Percentiles rank a stretch among this genome's conserved stretches.
Evolutionary conservation across 2,113 vertebrate genomes (phyloP).

Genomic region (Larimichthys polyactis): DNA sequence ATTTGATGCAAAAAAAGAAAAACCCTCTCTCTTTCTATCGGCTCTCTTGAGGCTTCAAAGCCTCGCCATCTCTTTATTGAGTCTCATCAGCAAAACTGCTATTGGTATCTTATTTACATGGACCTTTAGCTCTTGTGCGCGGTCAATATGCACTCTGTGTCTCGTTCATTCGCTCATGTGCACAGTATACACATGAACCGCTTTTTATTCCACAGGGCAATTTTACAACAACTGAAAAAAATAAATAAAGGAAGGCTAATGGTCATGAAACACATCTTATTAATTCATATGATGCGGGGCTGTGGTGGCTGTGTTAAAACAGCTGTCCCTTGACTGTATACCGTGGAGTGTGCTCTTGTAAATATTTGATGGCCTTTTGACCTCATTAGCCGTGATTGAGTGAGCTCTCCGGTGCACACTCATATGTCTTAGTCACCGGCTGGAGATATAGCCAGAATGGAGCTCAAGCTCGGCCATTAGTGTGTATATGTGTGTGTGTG

Average conservation of each 20-base stretch:
- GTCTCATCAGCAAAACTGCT: conserved; percentile 64
- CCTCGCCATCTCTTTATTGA: conserved; percentile 60
- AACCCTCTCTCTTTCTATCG: conserved; percentile 44
- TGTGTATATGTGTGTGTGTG: conserved; percentile 60
- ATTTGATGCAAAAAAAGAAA: conserved; percentile 44
- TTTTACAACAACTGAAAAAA: conserved; percentile 28
- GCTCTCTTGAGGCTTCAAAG: conserved; percentile 70
- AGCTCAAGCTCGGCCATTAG: conserved; percentile 60
- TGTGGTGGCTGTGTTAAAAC: conserved; percentile 44
- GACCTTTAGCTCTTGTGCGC: conserved; percentile 59
- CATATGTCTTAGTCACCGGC: conserved; percentile 75
- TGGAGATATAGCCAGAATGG: conserved; percentile 49
- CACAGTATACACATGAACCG: not conserved
- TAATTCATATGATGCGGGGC: conserved; percentile 55
- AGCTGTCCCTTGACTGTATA: conserved; percentile 62
- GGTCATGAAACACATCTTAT: conserved; percentile 61
- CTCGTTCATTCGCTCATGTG: conserved; percentile 20
- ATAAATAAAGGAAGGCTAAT: conserved; percentile 33
- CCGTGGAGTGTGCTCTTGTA: conserved; percentile 68
- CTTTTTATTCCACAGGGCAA: conserved; percentile 54
- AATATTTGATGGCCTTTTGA: conserved; percentile 83
- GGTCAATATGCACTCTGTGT: conserved; percentile 47
- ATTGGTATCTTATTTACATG: conserved; percentile 70
- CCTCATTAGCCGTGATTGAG: conserved; percentile 81
- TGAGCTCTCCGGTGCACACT: conserved; percentile 67